Evolutionary conservation across 1,140 invertebrate species (phyloP).

Genomic region (Teleopsis dalmanni): DNA sequence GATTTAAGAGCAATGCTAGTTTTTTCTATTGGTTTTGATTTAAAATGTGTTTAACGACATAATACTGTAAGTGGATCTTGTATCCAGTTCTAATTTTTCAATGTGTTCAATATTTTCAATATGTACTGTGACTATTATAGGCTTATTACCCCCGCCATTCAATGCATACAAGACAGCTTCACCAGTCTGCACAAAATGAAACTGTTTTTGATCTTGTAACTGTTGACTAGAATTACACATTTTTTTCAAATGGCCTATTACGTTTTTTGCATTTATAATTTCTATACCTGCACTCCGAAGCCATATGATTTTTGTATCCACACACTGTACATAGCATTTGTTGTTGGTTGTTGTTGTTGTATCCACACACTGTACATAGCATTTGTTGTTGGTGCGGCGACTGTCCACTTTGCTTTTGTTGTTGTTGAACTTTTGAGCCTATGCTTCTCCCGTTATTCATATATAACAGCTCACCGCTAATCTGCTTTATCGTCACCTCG

Average conservation of each 20-base stretch:
- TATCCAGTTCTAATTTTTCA: conserved; percentile 2
- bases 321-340: conserved; percentile 18
- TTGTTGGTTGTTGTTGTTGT: too few relatives aligned
- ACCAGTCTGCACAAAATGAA: background rate
- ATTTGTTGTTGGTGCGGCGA: too few relatives aligned
- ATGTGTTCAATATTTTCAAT: background rate
- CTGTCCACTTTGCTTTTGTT: too few relatives aligned
- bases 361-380: too few relatives aligned
- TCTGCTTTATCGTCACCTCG: background rate
- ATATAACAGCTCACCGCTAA: background rate
- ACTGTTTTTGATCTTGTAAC: too few relatives aligned
- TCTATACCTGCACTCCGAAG: conserved; percentile 12
- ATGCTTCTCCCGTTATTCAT: background rate
- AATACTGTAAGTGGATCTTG: background rate
- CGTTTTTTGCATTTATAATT: conserved; percentile 14
- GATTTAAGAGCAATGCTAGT: background rate
- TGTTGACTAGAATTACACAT: conserved; percentile 10
- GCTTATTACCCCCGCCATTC: background rate
- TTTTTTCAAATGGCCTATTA: conserved; percentile 17
- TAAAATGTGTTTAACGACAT: conserved; percentile 1
- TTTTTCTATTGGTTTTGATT: background rate
- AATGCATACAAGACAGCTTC: background rate
- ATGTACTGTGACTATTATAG: background rate
- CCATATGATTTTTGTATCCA: conserved; percentile 14
- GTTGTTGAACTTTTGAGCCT: background rate